Base-by-base conservation (phyloP, 2,113 vertebrate species). In the Perca fluviatilis region DNA sequence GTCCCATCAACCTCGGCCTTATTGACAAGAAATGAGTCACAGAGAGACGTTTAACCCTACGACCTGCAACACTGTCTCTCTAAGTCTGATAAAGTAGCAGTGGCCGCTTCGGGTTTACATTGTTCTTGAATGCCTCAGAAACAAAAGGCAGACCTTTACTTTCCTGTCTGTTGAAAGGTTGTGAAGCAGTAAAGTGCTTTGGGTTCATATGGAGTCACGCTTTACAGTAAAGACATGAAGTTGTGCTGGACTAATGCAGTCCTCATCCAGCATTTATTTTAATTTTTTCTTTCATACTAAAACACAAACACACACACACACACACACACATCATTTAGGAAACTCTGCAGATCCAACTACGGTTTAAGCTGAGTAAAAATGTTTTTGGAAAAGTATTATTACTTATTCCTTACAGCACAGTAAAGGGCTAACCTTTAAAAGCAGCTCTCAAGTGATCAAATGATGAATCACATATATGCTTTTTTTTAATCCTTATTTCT, bases 21-120 rank as follows among this genome's bases (percentile, higher is more conserved):
- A 70, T 57, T 83, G 90, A 87, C 81, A 87, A 87, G 86, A 85
- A 88, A 88, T 77, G 77, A 90, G 77, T 89, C 77, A 85, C 86
- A 49, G 40, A 61, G 74, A 87, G 82, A 82, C 15, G 11, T 75
- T 89, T 86, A 86, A 91, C 90, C 89, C 47, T 11, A 1, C 27
- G 46, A 90, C 86, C 82, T 75, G 1, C 33, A 30, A 30, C 50
- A 16, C 47, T 27, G 66, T 89, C 78, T 75, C 47, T 83, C 47
- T 49, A 23, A 18, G 60, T 58, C 43, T 62, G 30, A 43, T 56
- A 61, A 74, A 74, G 62, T 40, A 73, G 56, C 58, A 9, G 63
- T 25, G 56, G 74, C 40, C 67, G 80, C 56, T 64, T 88, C 56
- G 61, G 82, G 87, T 92, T 92, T 86, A 91, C 79, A 76, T 74